Conservation (phyloP, 1,140 invertebrate genomes). For the Drosophila littoralis region DNA sequence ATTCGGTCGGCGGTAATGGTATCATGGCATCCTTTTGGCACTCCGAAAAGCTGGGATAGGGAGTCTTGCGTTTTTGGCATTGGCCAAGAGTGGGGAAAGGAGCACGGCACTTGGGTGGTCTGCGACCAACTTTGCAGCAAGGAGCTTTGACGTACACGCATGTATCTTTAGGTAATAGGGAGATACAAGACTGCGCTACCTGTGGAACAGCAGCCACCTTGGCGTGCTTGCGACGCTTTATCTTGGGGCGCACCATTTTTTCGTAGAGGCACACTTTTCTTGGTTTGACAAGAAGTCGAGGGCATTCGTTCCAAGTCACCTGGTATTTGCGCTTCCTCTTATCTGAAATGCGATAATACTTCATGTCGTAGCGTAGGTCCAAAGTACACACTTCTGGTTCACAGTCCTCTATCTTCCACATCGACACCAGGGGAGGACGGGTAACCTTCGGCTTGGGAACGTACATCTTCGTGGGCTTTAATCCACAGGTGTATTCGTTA, state of each 20-base stretch:
- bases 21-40: slow-evolving; percentile 27
- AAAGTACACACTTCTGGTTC: not conserved
- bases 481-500: slow-evolving; percentile 25
- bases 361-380: slow-evolving; percentile 47
- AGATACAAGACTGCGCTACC: too few relatives aligned
- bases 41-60: slow-evolving; percentile 64
- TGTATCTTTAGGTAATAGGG: not conserved
- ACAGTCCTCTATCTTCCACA: slow-evolving; percentile 43
- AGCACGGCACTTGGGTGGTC: slow-evolving; percentile 25
- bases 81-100: not conserved
- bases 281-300: slow-evolving; percentile 61
- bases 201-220: too few relatives aligned
- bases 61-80: slow-evolving; percentile 52
- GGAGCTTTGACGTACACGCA: slow-evolving; percentile 49
- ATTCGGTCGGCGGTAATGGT: slow-evolving; percentile 24
- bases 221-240: slow-evolving; percentile 37
- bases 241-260: slow-evolving; percentile 17
- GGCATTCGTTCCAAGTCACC: slow-evolving; percentile 70
- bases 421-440: slow-evolving; percentile 8
- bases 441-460: too few relatives aligned
- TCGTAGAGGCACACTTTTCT: slow-evolving; percentile 62
- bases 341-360: slow-evolving; percentile 58
- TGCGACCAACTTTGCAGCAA: slow-evolving; percentile 40
- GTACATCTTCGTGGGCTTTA: not conserved
- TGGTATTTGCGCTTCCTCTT: slow-evolving; percentile 65